Percentiles rank a stretch among this genome's conserved stretches.
Conservation (phyloP, 2,113 vertebrate species). For the Limnothrissa miodon region DNA sequence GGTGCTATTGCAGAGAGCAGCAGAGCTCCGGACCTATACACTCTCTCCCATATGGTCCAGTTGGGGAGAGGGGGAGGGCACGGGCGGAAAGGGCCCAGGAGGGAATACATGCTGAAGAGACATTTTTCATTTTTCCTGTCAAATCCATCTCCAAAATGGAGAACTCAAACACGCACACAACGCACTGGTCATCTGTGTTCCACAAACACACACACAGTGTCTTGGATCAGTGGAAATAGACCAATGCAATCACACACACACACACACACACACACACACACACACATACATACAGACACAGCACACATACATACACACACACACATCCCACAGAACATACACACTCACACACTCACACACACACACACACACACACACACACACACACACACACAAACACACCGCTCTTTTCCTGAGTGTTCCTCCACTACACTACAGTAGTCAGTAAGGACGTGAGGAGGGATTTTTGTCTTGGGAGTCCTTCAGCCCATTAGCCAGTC, state of each 20-base stretch:
- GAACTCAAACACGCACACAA: not conserved
- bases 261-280: not conserved
- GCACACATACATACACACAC: not conserved
- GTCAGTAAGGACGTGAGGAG: not conserved
- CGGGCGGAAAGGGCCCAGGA: not conserved
- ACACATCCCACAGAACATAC: not conserved
- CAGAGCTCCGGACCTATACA: not conserved
- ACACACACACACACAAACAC: not conserved
- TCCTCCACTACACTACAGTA: not conserved
- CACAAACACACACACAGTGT: no score
- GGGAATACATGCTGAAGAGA: not conserved
- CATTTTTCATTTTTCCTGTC: not conserved
- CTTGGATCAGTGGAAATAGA: not conserved
- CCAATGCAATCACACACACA: not conserved
- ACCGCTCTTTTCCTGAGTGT: not conserved
- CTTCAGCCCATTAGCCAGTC: not conserved
- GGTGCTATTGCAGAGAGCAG: not conserved
- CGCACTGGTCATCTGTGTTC: not conserved
- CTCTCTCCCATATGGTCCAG: not conserved
- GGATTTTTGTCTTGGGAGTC: not conserved
- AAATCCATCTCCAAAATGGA: slow-evolving; percentile 9
- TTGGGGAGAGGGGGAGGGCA: not conserved
- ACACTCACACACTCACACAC: not conserved
- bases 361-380: no score
- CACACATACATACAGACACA: no score